phyloP scores from a whole-genome alignment of 2,113 vertebrate genomes.

The Tachysurus vachellii region DNA sequence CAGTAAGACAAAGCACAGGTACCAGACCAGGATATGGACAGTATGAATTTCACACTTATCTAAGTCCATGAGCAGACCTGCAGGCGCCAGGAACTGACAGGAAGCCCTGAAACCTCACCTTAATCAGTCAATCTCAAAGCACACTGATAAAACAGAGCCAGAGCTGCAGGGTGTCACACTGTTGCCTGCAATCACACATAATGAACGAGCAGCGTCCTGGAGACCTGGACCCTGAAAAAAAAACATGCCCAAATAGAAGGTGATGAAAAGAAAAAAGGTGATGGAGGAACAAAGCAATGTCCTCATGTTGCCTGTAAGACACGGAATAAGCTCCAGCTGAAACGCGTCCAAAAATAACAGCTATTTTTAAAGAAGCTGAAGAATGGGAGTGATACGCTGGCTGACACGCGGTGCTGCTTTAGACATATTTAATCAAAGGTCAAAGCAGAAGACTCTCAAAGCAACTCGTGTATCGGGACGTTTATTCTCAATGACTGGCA shows the following conservation, averaged over 20 bases:
- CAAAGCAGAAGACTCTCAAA: neutral
- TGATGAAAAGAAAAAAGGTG: neutral
- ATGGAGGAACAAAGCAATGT: neutral
- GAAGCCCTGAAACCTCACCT: conserved; percentile 36
- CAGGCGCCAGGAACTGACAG: conserved; percentile 41
- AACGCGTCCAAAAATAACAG: conserved; percentile 7
- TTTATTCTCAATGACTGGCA: neutral
- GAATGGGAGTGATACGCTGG: neutral
- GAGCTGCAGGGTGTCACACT: neutral
- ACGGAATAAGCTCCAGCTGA: neutral
- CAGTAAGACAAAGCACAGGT: neutral
- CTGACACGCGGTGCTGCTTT: neutral
- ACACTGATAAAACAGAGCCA: neutral
- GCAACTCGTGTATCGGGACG: neutral
- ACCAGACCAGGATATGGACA: neutral
- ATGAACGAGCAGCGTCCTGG: neutral
- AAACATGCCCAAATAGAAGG: neutral
- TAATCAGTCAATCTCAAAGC: neutral
- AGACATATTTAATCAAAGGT: neutral
- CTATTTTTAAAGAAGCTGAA: neutral
- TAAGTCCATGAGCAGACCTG: neutral
- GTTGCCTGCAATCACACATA: neutral
- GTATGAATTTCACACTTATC: neutral
- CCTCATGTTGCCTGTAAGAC: neutral
- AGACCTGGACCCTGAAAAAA: neutral